Evolutionary conservation across 2,888 invertebrate species (phyloP), one percentile per base, ranked within the genome.

Genomic region (Choristoneura rosaceana): DNA sequence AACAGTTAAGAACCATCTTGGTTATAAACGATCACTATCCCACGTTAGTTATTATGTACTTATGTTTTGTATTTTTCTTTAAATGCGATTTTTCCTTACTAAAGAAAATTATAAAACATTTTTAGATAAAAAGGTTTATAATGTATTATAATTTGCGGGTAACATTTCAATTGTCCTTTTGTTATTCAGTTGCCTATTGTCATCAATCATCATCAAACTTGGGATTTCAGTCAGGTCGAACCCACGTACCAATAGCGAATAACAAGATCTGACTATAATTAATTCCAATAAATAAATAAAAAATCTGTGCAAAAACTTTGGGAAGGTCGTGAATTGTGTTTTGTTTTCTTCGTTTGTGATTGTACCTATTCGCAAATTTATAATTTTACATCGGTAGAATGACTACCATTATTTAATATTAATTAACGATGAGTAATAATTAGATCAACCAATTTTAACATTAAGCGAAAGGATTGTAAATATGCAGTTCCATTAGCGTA

Each of bases 381-480:
- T 55, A 25, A 55, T 55, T 55, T 55, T 55, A 25, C 55, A 25
- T 55, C 12, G 17, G 17, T 55, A 55, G 55, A 25, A 55, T 55
- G 55, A 55, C 25, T 1, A 25, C 25, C 25, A 25, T 55, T 55
- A 55, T 55, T 25, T 55, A 55, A 55, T 55, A 25, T 55, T 55
- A 55, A 55, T 17, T 5, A 34, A 34, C 34, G 10, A 55, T 55
- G 17, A 55, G 25, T 55, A 55, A 55, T 55, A 25, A 55, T 55
- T 55, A 55, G 55, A 25, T 55, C 55, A 55, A 55, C 55, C 55
- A 25, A 55, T 55, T 12, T 25, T 55, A 55, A 25, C 8, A n/a
- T 55, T 55, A 55, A 55, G 25, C 25, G 55, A 55, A 25, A 55
- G 55, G 5, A 25, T 55, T 55, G 55, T 25, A 55, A 55, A 55